These are phyloP conservation scores for Acinonyx jubatus DNA, from an alignment of 2,113 vertebrate genomes.

Conservation along the genomic window DNA sequence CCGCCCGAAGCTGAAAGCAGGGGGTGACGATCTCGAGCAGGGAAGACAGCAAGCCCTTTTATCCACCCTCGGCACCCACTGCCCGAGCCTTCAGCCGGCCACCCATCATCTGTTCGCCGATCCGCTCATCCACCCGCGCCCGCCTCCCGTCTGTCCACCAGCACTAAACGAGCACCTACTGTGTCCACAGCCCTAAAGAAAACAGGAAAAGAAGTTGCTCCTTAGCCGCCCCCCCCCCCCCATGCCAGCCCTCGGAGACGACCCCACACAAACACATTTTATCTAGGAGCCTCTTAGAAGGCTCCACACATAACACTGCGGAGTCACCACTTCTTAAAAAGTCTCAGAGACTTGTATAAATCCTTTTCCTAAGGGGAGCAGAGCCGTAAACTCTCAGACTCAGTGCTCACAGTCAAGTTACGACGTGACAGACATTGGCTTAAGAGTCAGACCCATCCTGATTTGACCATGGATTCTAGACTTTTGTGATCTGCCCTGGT, in stretches of 20 bases:
- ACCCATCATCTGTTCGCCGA: accelerated
- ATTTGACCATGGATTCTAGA: not conserved
- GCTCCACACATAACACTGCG: not conserved
- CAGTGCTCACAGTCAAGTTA: no score
- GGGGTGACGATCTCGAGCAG: not conserved
- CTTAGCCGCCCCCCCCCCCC: not conserved
- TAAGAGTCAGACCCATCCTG: not conserved
- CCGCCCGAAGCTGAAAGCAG: slow-evolving; percentile 87
- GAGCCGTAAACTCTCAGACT: not conserved
- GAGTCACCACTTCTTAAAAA: not conserved
- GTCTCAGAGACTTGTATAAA: not conserved
- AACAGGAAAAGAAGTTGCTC: not conserved
- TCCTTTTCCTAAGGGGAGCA: not conserved
- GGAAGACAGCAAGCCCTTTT: accelerated
- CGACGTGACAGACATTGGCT: not conserved
- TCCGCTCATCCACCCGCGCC: not conserved
- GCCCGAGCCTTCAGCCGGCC: not conserved
- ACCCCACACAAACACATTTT: not conserved
- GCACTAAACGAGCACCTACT: not conserved
- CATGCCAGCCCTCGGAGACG: not conserved
- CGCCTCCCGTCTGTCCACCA: not conserved
- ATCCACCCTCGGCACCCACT: not conserved
- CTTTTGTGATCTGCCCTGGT: not conserved
- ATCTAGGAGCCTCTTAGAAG: not conserved
- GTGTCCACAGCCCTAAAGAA: not conserved